Percentiles rank a stretch among this genome's conserved stretches.
These are phyloP conservation scores for Brachyhypopomus gauderio DNA, from an alignment of 2,113 vertebrate species.

Conservation along the genomic window DNA sequence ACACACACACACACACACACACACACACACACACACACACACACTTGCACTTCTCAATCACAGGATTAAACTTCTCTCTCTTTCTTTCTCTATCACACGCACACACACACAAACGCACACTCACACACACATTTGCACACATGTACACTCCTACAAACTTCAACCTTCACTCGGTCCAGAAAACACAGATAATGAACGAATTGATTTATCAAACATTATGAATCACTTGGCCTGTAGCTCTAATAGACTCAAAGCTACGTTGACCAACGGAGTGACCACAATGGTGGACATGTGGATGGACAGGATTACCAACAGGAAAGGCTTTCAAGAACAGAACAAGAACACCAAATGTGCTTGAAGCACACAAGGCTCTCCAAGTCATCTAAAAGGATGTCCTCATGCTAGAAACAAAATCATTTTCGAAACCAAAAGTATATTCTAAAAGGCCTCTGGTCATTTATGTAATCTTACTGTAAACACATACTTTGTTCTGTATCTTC, in stretches of 20 bases:
- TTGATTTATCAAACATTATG: constrained; percentile 70
- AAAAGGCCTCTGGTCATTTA: too few species aligned
- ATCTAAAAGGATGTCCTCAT: too few species aligned
- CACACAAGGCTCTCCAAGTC: too few species aligned
- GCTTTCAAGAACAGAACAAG: constrained; percentile 8
- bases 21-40: constrained; percentile 72
- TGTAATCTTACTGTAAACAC: too few species aligned
- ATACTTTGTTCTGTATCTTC: too few species aligned
- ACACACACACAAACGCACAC: constrained; percentile 37
- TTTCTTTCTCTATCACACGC: background rate
- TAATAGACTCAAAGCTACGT: constrained; percentile 16
- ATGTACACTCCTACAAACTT: constrained; percentile 37
- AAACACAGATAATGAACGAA: constrained; percentile 61
- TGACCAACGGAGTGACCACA: constrained; percentile 16
- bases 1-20: constrained; percentile 68
- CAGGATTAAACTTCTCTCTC: constrained; percentile 60
- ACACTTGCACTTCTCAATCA: constrained; percentile 66
- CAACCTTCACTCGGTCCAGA: constrained; percentile 51
- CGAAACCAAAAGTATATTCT: too few species aligned
- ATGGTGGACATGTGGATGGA: constrained; percentile 16
- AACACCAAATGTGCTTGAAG: background rate
- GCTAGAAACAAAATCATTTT: too few species aligned
- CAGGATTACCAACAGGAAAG: constrained; percentile 21
- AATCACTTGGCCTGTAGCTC: constrained; percentile 50
- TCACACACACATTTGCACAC: constrained; percentile 34